Evolutionary conservation across 2,113 vertebrate species (phyloP).

Genomic region (Poeciliopsis occidentalis): DNA sequence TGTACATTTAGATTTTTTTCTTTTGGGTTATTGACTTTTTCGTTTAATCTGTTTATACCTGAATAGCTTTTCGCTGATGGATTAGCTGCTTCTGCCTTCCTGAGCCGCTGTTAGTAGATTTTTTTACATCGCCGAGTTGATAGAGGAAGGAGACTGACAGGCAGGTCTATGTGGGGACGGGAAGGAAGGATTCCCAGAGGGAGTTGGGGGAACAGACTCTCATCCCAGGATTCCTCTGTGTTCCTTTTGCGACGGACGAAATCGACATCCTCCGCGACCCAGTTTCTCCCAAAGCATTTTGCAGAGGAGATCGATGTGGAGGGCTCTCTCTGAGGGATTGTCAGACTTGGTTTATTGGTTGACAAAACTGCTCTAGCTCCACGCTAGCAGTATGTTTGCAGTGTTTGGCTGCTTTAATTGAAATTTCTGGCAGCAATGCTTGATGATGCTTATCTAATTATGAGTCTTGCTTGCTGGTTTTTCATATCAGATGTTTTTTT

Average conservation of each 20-base stretch:
- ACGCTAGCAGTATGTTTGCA: slow-evolving; percentile 18
- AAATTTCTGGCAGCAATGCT: slow-evolving; percentile 13
- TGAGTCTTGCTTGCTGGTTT: slow-evolving; percentile 14
- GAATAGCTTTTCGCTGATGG: slow-evolving; percentile 17
- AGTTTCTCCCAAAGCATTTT: slow-evolving; percentile 37
- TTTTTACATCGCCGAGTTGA: slow-evolving; percentile 31
- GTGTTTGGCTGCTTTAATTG: slow-evolving; percentile 23
- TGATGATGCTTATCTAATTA: slow-evolving; percentile 26
- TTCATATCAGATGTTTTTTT: slow-evolving; percentile 5
- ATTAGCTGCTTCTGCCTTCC: slow-evolving; percentile 24
- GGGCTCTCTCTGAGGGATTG: slow-evolving; percentile 36
- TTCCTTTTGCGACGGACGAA: slow-evolving; percentile 36
- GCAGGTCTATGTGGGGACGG: slow-evolving; percentile 12
- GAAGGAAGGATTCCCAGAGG: slow-evolving; percentile 7
- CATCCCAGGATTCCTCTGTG: slow-evolving; percentile 44
- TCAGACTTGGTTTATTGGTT: slow-evolving; percentile 43
- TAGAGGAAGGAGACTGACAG: slow-evolving; percentile 37
- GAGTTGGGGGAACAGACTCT: slow-evolving; percentile 37
- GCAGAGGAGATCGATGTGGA: slow-evolving; percentile 53
- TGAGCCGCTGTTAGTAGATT: slow-evolving; percentile 42
- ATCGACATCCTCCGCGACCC: slow-evolving; percentile 25
- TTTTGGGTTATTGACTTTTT: too few species aligned
- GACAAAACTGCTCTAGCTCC: slow-evolving; percentile 9
- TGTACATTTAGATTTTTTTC: too few species aligned
- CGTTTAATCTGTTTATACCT: too few species aligned